Conservation (phyloP, 2,888 invertebrate genomes). For the Dioctria linearis region DNA sequence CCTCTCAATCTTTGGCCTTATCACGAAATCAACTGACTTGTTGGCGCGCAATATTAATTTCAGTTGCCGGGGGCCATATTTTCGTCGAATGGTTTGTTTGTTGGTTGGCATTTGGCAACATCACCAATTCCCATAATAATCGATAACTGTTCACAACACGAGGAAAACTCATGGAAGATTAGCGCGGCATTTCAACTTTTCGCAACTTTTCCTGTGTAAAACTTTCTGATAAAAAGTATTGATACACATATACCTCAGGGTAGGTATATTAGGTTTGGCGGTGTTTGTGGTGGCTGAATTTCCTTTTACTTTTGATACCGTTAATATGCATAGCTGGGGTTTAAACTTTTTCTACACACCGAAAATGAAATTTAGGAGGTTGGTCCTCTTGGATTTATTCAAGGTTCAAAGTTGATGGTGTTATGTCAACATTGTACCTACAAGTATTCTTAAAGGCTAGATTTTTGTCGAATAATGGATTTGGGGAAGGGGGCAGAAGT, state of each 20-base stretch:
- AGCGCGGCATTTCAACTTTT: background rate
- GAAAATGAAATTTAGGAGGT: background rate
- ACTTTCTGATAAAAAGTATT: conserved; percentile 10
- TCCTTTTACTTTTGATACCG: background rate
- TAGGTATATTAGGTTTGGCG: background rate
- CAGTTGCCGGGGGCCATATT: background rate
- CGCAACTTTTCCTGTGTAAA: conserved; percentile 10
- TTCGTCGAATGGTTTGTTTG: background rate
- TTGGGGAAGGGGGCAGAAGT: too few relatives aligned
- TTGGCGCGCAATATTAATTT: conserved; percentile 26
- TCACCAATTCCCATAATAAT: background rate
- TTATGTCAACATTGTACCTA: background rate
- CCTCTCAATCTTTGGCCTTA: background rate
- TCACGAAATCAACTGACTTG: conserved; percentile 35
- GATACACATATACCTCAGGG: conserved; percentile 11
- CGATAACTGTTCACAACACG: conserved; percentile 14
- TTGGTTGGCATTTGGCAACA: conserved; percentile 19
- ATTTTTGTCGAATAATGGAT: too few relatives aligned
- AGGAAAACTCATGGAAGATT: conserved; percentile 14
- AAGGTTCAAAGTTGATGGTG: background rate
- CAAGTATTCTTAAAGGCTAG: too few relatives aligned
- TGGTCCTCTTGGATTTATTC: background rate
- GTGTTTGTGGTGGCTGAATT: background rate
- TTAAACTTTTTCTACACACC: conserved; percentile 15
- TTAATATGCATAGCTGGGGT: background rate